A percentile compares a stretch with the other conserved stretches of the same genome.
Evolutionary conservation across 1,140 invertebrate genomes (phyloP).

Genomic region (Drosophila truncata): DNA sequence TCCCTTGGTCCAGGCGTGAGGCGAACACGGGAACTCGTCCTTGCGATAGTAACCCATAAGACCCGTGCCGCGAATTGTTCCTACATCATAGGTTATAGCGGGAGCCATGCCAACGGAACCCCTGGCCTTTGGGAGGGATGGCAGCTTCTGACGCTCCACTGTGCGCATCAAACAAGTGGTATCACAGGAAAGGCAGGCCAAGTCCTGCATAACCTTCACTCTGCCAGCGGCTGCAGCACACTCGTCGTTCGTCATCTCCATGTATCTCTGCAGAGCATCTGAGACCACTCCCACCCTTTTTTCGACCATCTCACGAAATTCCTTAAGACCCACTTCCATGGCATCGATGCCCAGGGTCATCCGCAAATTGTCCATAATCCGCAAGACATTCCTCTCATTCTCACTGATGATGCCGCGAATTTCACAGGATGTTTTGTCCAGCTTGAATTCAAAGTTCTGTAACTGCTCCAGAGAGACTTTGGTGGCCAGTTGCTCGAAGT

Average conservation of each 20-base stretch:
- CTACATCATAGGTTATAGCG: slow-evolving; percentile 89
- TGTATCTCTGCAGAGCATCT: slow-evolving; percentile 87
- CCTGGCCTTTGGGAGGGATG: slow-evolving; percentile 86
- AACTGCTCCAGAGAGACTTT: slow-evolving; percentile 91
- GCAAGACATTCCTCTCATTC: slow-evolving; percentile 88
- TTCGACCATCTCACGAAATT: slow-evolving; percentile 89
- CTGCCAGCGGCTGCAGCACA: slow-evolving; percentile 90
- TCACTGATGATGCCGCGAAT: slow-evolving; percentile 87
- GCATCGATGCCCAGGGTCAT: slow-evolving; percentile 89
- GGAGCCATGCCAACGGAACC: slow-evolving; percentile 87
- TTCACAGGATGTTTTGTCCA: slow-evolving; percentile 88
- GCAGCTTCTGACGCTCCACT: slow-evolving; percentile 86
- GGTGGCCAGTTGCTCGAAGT: slow-evolving; percentile 87
- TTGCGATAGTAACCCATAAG: slow-evolving; percentile 79
- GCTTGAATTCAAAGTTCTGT: slow-evolving; percentile 88
- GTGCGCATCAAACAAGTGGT: slow-evolving; percentile 89
- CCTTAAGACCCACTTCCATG: slow-evolving; percentile 89
- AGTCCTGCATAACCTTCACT: slow-evolving; percentile 88
- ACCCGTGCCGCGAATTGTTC: slow-evolving; percentile 84
- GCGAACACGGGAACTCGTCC: slow-evolving; percentile 68
- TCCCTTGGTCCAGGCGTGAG: slow-evolving; percentile 61
- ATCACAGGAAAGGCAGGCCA: slow-evolving; percentile 91
- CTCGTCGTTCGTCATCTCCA: slow-evolving; percentile 86
- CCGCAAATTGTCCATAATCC: slow-evolving; percentile 89
- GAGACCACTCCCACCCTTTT: slow-evolving; percentile 88